Evolutionary conservation across 2,113 vertebrate genomes (phyloP), one percentile per base, ranked within the genome.

Genomic region (Calypte anna): DNA sequence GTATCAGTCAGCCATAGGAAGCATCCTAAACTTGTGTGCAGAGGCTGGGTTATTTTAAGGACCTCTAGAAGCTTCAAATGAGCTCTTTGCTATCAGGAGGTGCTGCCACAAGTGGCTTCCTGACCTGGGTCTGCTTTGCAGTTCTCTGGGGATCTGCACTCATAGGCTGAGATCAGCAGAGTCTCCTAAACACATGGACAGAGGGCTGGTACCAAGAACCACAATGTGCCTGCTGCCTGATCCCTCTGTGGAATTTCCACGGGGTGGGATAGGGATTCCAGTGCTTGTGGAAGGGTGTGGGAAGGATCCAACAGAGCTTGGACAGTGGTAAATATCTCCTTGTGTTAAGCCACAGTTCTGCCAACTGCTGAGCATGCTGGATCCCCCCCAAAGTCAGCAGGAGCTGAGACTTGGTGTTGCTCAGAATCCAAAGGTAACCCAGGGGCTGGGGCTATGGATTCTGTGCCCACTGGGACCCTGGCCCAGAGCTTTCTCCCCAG

Each of bases 1-100:
- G n/a, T 80, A 55, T 82, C 93, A 95, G 22, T 73, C 77, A 92
- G 30, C 43, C 31, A 25, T 14, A 31, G 91, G 55, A 89, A 77
- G 55, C 55, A 67, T 48, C 58, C 78, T 92, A 51, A 92, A 66
- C 28, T 51, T 57, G 36, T 43, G 78, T 82, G 67, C 46, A 53
- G 24, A 66, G n/a, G 46, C 25, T 1, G 12, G 33, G 63, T 18
- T 81, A 3, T 62, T 95, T 67, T 70, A 46, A 2, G 2, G 70
- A 46, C n/a, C 61, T 30, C 38, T 87, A 68, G 19, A 63, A 8
- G 7, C 70, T 59, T 74, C 66, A 40, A 7, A 20, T 9, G 10
- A 85, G 64, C 24, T 61, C 12, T 57, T 75, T 64, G 63, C 64
- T 75, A 11, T 11, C 64, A 57, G 43, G 6, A 72, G 66, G 18